These are phyloP conservation scores for Parapristionchus giblindavisi DNA, from an alignment of 2,888 invertebrate genomes.

Conservation along the genomic window DNA sequence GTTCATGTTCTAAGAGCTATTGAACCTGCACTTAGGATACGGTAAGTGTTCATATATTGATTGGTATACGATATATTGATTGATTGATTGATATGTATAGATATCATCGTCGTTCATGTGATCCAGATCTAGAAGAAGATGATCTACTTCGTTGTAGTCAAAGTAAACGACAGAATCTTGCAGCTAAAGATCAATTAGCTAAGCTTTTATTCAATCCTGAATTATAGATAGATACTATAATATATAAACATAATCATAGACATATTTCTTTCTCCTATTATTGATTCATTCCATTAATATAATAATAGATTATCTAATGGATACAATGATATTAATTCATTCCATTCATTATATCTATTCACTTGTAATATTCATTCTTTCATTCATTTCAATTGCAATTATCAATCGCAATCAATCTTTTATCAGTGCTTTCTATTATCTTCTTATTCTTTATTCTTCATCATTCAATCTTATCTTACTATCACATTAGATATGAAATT, in stretches of 20 bases:
- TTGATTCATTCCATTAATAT: no score
- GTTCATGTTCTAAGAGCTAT: constrained; percentile 64
- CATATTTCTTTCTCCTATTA: no score
- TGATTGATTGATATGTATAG: constrained; percentile 39
- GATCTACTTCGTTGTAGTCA: constrained; percentile 60
- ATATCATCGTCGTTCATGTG: constrained; percentile 60
- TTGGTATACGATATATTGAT: background rate
- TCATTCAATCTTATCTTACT: no score
- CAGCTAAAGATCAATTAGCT: constrained; percentile 65
- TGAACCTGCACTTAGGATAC: constrained; percentile 63
- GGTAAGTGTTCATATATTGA: constrained; percentile 42
- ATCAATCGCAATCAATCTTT: background rate
- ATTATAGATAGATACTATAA: background rate
- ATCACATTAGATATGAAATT: no score
- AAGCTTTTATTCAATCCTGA: constrained; percentile 53
- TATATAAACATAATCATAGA: background rate
- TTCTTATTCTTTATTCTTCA: no score
- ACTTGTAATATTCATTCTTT: background rate
- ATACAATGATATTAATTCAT: no score
- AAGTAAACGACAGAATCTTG: constrained; percentile 61
- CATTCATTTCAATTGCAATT: background rate
- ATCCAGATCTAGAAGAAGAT: constrained; percentile 52
- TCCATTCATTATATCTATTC: no score
- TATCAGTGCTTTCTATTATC: background rate
- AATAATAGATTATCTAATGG: no score